Evolutionary conservation across 1,140 invertebrate species (phyloP).

Genomic region (Meloidogyne hapla): DNA sequence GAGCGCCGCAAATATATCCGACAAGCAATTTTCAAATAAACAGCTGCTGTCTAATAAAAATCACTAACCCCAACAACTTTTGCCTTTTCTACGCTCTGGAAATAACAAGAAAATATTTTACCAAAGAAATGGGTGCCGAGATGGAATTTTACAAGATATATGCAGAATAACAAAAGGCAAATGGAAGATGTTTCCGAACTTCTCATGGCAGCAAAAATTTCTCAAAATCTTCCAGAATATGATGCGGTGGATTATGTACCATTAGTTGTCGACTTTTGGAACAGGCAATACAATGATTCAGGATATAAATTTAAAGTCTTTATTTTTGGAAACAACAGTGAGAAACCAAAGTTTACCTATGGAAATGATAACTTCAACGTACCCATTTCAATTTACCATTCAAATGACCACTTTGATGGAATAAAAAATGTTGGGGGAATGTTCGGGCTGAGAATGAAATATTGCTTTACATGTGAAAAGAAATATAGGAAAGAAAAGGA

Average conservation of each 20-base stretch:
- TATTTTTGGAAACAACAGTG: not conserved
- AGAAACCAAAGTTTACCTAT: constrained; percentile 9
- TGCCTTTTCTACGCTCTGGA: constrained; percentile 11
- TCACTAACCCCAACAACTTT: not conserved
- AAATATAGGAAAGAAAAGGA: not conserved
- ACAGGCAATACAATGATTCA: not conserved
- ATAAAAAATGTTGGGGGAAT: not conserved
- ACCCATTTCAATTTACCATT: not conserved
- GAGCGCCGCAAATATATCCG: not conserved
- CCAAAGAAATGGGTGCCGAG: not conserved
- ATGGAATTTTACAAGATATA: not conserved
- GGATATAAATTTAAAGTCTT: constrained; percentile 2
- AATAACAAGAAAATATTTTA: not conserved
- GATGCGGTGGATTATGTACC: not conserved
- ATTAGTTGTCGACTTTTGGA: not conserved
- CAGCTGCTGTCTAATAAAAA: not conserved
- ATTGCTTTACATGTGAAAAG: constrained; percentile 5
- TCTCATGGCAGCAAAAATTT: not conserved
- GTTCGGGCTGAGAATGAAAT: not conserved
- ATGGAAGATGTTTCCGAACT: not conserved
- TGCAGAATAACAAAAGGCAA: not conserved
- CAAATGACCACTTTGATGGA: constrained; percentile 3
- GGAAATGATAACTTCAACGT: not conserved
- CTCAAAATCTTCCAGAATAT: not conserved
- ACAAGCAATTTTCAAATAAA: no score